Base-by-base conservation (phyloP, 2,888 invertebrate genomes). In the Aspidiotus rigidus region DNA sequence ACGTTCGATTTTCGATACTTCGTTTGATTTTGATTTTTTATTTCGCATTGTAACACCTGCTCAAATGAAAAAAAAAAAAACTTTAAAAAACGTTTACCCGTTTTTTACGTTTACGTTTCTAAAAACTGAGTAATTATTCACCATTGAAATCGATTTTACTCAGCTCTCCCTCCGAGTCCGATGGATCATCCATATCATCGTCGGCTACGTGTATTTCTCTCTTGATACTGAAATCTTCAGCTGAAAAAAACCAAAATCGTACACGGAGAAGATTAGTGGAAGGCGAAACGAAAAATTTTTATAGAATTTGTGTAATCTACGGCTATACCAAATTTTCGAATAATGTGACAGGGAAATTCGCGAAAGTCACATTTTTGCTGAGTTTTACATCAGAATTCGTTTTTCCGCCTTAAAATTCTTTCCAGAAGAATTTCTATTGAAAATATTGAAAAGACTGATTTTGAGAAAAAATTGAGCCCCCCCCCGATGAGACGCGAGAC, bases 91-190 rank as follows among this genome's bases (percentile, higher is more conserved):
- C 54, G 54, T 15, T 28, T 28, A 28, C 28, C 28, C 28, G 28
- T 28, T 28, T 28, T 28, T 28, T 28, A 28, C 28, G 28, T 28
- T 28, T 28, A 28, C 28, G 28, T 28, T 28, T 28, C 28, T n/a
- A 49, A 49, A 3, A 49, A 49, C 49, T 11, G n/a, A 49, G 10
- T 13, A 49, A 57, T 44, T 15, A 28, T 73, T 72, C 74, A 76
- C 77, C 76, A 53, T 85, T 83, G 77, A 89, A 87, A 77, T 88
- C 88, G 72, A 89, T 88, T 75, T 86, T 86, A 76, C 88, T 88
- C 75, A 89, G 86, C 78, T 89, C 89, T n/a, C 87, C 87, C 77
- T 89, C 89, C 72, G 84, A 84, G 77, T 84, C 85, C 75, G 86
- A 86, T 77, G 87, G 87, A 72, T 81, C 80, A 42, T 80, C 79